phyloP scores from a whole-genome alignment of 1,140 invertebrate genomes.

The Drosophila nigrodunni region DNA sequence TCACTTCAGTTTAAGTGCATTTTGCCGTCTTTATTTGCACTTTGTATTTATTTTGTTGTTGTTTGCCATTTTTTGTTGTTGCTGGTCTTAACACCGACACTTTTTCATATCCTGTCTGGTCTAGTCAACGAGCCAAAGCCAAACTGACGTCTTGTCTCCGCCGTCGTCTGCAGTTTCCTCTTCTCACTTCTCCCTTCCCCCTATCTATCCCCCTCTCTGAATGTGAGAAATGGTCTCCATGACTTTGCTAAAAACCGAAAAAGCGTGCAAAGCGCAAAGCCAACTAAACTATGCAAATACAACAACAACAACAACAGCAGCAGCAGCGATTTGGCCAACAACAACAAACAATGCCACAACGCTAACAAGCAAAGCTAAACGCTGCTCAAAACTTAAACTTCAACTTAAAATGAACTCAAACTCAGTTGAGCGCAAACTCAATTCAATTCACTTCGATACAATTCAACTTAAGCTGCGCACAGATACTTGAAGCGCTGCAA shows the following conservation, averaged over 20 bases:
- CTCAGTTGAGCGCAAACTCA: background rate
- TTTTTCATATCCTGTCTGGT: constrained; percentile 82
- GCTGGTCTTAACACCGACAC: constrained; percentile 66
- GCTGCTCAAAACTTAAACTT: constrained; percentile 9
- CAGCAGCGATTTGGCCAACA: constrained; percentile 28
- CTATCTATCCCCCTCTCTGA: constrained; percentile 13
- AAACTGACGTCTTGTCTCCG: constrained; percentile 55
- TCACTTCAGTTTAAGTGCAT: constrained; percentile 80
- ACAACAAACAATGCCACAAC: constrained; percentile 52
- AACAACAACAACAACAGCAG: constrained; percentile 42
- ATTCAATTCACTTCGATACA: constrained; percentile 7
- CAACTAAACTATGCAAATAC: constrained; percentile 66
- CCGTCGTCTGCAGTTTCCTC: background rate
- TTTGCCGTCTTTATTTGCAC: constrained; percentile 77
- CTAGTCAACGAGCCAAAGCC: constrained; percentile 53
- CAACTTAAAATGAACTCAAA: constrained; percentile 14
- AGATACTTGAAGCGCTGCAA: background rate
- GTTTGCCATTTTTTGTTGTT: constrained; percentile 54
- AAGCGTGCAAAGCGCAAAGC: constrained; percentile 69
- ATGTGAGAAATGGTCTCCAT: constrained; percentile 73
- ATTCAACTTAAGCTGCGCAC: constrained; percentile 16
- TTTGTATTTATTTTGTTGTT: constrained; percentile 72
- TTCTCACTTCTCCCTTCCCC: background rate
- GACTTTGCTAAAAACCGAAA: constrained; percentile 78
- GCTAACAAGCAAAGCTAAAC: constrained; percentile 59